Evolutionary conservation across 2,113 vertebrate species (phyloP).

Genomic region (Scophthalmus maximus): DNA sequence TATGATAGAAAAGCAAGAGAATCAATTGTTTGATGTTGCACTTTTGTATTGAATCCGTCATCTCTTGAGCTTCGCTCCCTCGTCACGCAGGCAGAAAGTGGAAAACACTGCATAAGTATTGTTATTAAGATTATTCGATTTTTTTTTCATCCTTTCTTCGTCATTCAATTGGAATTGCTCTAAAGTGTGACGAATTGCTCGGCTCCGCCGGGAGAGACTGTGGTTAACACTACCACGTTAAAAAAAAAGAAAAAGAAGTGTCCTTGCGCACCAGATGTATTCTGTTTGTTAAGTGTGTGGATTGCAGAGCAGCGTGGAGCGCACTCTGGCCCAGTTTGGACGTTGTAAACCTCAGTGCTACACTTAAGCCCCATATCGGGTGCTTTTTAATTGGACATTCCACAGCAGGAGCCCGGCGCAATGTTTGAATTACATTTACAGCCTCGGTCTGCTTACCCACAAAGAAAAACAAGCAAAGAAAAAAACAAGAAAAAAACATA

Average conservation of each 20-base stretch:
- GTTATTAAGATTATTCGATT: too few species aligned
- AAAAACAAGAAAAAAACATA: not conserved
- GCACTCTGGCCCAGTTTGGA: slow-evolving; percentile 52
- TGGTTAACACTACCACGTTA: not conserved
- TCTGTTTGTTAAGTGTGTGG: slow-evolving; percentile 26
- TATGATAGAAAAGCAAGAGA: not conserved
- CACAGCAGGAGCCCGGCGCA: slow-evolving; percentile 49
- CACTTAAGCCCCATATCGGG: slow-evolving; percentile 23
- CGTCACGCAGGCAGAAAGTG: not conserved
- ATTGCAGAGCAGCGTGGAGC: slow-evolving; percentile 16
- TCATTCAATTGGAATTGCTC: not conserved
- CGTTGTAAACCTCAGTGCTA: slow-evolving; percentile 27
- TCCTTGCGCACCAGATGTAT: slow-evolving; percentile 4
- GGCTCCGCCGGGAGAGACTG: not conserved
- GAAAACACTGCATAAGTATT: not conserved
- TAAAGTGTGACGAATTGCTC: not conserved
- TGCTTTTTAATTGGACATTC: slow-evolving; percentile 72
- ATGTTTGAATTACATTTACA: slow-evolving; percentile 56
- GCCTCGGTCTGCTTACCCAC: slow-evolving; percentile 9
- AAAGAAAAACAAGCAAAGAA: slow-evolving; percentile 17
- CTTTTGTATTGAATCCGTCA: not conserved
- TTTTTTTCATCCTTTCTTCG: not conserved
- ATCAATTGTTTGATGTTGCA: not conserved
- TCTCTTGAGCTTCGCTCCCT: not conserved
- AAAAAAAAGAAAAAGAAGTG: slow-evolving; percentile 17